A percentile compares a stretch with the other conserved stretches of the same genome.
These are phyloP conservation scores for Agapostemon virescens DNA, from an alignment of 2,888 invertebrate genomes.

Conservation along the genomic window DNA sequence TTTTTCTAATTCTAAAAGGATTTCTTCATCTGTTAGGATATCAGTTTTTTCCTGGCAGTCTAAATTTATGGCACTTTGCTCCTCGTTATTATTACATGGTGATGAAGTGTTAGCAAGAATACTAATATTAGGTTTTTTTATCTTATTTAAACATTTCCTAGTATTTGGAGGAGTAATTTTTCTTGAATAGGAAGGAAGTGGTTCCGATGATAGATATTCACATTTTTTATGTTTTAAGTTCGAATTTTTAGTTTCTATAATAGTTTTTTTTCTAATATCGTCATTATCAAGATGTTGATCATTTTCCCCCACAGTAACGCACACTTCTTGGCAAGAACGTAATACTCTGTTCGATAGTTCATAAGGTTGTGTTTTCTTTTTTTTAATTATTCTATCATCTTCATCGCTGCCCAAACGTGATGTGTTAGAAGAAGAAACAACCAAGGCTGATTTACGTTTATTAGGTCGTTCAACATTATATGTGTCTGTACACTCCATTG, in stretches of 20 bases:
- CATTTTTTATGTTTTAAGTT: conserved; percentile 37
- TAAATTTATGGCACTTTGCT: conserved; percentile 20
- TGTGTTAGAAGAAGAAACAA: conserved; percentile 30
- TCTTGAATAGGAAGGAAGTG: conserved; percentile 53
- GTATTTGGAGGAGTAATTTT: conserved; percentile 65
- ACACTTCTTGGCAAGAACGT: not conserved
- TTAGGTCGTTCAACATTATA: conserved; percentile 51
- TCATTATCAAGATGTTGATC: conserved; percentile 15
- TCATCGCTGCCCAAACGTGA: conserved; percentile 58
- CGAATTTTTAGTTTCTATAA: conserved; percentile 27
- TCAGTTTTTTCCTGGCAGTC: conserved; percentile 19
- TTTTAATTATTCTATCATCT: conserved; percentile 59
- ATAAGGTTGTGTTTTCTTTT: conserved; percentile 47
- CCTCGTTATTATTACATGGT: conserved; percentile 21
- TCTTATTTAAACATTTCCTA: conserved; percentile 33
- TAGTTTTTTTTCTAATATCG: not conserved
- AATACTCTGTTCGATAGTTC: conserved; percentile 17
- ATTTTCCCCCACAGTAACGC: not conserved
- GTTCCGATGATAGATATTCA: conserved; percentile 24
- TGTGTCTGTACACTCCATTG: conserved; percentile 45
- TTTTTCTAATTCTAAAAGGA: conserved; percentile 56
- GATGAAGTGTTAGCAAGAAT: conserved; percentile 23
- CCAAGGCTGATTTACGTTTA: conserved; percentile 65
- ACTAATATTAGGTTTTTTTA: conserved; percentile 13
- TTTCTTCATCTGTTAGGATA: conserved; percentile 38